A percentile compares a stretch with the other conserved stretches of the same genome.
Conservation (phyloP, 2,797 vertebrate species). For the Tenualosa thibaudeaui region DNA sequence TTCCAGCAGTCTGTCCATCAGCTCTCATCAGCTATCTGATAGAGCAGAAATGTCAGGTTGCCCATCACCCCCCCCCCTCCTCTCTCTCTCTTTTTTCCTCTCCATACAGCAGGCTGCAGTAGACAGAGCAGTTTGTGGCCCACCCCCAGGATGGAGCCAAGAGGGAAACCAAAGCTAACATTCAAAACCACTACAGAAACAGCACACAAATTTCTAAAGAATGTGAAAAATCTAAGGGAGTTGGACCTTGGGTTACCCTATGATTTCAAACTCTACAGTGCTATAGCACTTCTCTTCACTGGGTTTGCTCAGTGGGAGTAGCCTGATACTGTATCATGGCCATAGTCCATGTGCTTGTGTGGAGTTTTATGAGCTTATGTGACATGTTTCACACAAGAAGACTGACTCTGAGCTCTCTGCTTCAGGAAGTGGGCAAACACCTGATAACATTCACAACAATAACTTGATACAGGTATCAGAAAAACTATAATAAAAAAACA, state of each 20-base stretch:
- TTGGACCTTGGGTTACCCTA: neutral
- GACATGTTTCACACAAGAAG: neutral
- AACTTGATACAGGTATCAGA: neutral
- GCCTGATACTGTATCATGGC: neutral
- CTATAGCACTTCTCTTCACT: neutral
- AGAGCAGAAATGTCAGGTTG: neutral
- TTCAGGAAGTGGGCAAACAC: neutral
- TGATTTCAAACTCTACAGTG: neutral
- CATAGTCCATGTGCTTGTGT: neutral
- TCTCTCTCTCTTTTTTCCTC: neutral
- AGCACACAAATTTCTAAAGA: neutral
- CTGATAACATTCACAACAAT: neutral
- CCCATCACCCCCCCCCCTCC: neutral
- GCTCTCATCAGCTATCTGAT: neutral
- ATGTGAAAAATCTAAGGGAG: neutral
- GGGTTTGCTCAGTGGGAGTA: neutral
- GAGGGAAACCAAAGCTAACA: neutral
- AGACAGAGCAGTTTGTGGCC: neutral
- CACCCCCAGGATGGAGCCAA: neutral
- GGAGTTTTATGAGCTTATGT: neutral
- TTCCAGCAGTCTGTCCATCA: neutral
- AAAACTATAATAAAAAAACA: neutral
- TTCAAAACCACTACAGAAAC: neutral
- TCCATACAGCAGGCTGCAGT: neutral
- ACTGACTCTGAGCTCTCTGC: neutral